phyloP scores from a whole-genome alignment of 2,888 invertebrate species.

The Pandemis corylana region DNA sequence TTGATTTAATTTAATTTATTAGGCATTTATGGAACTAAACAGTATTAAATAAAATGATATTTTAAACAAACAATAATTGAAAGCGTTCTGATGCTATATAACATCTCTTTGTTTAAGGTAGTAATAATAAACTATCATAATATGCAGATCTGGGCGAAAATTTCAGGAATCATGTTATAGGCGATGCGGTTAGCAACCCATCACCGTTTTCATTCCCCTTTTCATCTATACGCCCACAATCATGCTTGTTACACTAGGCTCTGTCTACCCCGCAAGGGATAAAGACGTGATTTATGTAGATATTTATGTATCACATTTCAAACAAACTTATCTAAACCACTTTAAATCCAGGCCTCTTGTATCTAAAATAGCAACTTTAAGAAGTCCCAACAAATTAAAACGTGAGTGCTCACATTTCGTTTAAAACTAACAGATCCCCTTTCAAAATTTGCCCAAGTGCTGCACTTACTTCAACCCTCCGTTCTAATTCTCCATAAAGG shows the following conservation, averaged over 20 bases:
- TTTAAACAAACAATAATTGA: neutral
- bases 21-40: no score
- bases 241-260: no score
- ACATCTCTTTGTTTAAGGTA: neutral
- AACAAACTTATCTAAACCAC: neutral
- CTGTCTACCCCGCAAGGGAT: no score
- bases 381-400: neutral
- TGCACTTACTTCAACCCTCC: constrained; percentile 15
- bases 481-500: constrained; percentile 18
- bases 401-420: neutral
- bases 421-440: constrained; percentile 10
- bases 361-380: neutral
- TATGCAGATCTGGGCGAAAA: no score
- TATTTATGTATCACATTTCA: neutral
- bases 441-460: constrained; percentile 26
- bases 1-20: no score
- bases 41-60: no score
- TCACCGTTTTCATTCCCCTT: no score
- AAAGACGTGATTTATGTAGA: no score
- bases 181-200: no score
- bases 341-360: neutral
- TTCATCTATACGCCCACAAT: no score
- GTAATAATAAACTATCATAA: neutral
- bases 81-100: neutral
- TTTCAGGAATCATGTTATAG: no score